Conservation (phyloP, 2,113 vertebrate genomes). For the Notiomystis cincta region DNA sequence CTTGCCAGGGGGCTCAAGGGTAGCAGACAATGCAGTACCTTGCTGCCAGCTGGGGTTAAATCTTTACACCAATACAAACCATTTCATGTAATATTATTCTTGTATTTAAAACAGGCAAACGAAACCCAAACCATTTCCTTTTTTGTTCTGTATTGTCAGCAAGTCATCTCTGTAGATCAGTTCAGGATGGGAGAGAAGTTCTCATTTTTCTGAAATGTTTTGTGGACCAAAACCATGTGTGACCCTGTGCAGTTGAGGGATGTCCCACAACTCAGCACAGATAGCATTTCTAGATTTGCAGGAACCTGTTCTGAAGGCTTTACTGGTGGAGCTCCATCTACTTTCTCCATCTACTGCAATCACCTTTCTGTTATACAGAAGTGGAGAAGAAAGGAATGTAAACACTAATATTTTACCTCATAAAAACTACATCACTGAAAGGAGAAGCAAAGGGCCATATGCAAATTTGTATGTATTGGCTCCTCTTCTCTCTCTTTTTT, state of each 20-base stretch:
- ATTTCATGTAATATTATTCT: not conserved
- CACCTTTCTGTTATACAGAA: not conserved
- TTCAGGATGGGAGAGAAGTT: not conserved
- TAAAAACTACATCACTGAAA: not conserved
- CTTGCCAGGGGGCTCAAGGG: accelerated
- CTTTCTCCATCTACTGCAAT: not conserved
- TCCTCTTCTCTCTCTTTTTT: accelerated
- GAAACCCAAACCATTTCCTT: not conserved
- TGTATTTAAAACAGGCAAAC: not conserved
- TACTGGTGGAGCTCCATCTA: not conserved
- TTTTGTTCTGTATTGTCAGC: not conserved
- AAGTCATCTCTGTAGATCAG: not conserved
- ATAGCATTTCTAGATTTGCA: not conserved
- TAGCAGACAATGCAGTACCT: not conserved
- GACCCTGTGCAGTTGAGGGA: not conserved
- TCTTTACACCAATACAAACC: not conserved
- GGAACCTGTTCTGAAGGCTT: not conserved
- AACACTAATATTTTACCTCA: not conserved
- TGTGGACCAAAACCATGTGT: not conserved
- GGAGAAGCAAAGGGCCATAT: not conserved
- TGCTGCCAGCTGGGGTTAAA: not conserved
- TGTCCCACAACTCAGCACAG: not conserved
- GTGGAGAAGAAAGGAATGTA: not conserved
- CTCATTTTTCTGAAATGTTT: not conserved
- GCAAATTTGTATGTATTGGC: not conserved